A percentile compares a stretch with the other conserved stretches of the same genome.
These are phyloP conservation scores for Tipula helvola DNA, from an alignment of 2,888 invertebrate genomes.

Conservation along the genomic window DNA sequence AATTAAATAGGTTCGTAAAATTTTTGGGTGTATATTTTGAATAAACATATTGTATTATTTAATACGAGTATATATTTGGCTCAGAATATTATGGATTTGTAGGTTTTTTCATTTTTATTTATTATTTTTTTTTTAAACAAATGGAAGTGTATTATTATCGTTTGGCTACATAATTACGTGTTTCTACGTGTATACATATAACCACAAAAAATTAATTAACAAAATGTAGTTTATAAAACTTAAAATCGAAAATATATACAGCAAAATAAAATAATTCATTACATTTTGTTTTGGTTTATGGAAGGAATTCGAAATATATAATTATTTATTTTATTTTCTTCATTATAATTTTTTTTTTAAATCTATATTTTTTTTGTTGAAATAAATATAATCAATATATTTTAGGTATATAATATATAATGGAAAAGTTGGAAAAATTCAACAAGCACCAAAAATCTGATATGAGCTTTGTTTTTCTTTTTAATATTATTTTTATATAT, in stretches of 20 bases:
- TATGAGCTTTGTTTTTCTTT: conserved; percentile 16
- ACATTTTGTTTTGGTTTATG: neutral
- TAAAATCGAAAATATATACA: neutral
- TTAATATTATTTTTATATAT: conserved; percentile 9
- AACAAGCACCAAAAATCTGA: conserved; percentile 6
- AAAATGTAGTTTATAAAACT: neutral
- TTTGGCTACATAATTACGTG: neutral
- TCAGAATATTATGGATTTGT: neutral
- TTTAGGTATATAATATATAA: neutral
- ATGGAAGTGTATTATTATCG: neutral
- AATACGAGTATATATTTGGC: neutral
- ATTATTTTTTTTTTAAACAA: neutral
- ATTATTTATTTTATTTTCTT: neutral
- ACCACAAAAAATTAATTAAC: neutral
- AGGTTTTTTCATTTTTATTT: neutral
- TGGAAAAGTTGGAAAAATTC: neutral
- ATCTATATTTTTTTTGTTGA: neutral
- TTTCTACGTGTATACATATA: neutral
- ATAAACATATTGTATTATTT: neutral
- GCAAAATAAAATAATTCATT: neutral
- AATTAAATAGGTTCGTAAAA: neutral
- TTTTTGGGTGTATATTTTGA: neutral
- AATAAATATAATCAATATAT: neutral
- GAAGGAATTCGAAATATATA: neutral
- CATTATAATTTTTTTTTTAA: neutral